These are phyloP conservation scores for Anhinga anhinga DNA, from an alignment of 2,113 vertebrate species.

Conservation along the genomic window DNA sequence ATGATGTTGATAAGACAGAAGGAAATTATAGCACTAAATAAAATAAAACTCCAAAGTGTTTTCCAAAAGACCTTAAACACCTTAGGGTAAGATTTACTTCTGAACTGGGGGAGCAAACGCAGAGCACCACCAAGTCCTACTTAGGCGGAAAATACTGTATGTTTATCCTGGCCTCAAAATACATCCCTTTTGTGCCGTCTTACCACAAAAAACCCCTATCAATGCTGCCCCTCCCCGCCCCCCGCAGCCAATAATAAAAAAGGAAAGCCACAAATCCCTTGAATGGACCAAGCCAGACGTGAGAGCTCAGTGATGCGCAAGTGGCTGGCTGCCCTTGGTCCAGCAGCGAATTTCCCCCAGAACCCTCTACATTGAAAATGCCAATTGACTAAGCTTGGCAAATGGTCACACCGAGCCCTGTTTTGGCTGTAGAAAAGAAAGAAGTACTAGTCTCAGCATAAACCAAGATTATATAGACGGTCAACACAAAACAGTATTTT, in stretches of 20 bases:
- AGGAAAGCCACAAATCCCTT: background rate
- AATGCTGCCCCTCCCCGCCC: rapidly evolving
- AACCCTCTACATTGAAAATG: background rate
- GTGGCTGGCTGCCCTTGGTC: background rate
- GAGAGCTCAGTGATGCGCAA: background rate
- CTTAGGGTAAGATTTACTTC: constrained; percentile 6
- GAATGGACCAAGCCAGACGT: background rate
- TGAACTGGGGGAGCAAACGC: background rate
- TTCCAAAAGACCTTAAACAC: constrained; percentile 43
- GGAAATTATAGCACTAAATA: constrained; percentile 31
- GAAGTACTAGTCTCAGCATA: constrained; percentile 56
- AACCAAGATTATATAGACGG: constrained; percentile 61
- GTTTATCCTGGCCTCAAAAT: background rate
- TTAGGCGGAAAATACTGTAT: background rate
- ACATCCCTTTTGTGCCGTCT: background rate
- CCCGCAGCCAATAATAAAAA: background rate
- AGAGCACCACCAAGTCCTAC: background rate
- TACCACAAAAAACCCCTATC: rapidly evolving
- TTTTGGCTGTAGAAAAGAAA: constrained; percentile 58
- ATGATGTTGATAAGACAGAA: background rate
- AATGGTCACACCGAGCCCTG: constrained; percentile 63
- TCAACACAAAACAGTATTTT: constrained; percentile 56
- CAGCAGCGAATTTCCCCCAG: background rate
- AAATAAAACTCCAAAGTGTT: constrained; percentile 13
- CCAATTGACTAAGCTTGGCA: constrained; percentile 51